These are phyloP conservation scores for Corythornis cristatus DNA, from an alignment of 2,113 vertebrate genomes.

Conservation along the genomic window DNA sequence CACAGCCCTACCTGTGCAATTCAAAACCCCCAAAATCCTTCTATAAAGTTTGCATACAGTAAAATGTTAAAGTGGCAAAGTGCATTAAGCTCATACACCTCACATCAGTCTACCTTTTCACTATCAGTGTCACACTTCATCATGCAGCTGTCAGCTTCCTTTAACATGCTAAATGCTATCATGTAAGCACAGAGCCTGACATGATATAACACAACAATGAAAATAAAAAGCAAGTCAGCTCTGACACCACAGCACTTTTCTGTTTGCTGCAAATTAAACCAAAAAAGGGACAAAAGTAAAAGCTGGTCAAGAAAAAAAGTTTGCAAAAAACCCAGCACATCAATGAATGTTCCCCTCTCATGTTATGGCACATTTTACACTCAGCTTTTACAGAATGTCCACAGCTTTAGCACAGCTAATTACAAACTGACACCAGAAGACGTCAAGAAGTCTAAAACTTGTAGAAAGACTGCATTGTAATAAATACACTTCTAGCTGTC, in stretches of 20 bases:
- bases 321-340: background rate
- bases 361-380: background rate
- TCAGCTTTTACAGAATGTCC: background rate
- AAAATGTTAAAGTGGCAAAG: conserved; percentile 68
- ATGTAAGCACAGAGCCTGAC: conserved; percentile 37
- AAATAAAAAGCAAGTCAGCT: conserved; percentile 46
- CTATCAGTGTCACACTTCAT: conserved; percentile 69
- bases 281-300: conserved; percentile 4
- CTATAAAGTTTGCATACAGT: background rate
- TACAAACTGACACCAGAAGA: background rate
- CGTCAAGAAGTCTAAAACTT: background rate
- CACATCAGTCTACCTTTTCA: conserved; percentile 57
- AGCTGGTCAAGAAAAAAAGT: background rate
- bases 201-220: conserved; percentile 64
- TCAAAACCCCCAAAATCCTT: background rate
- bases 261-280: conserved; percentile 22
- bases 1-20: background rate
- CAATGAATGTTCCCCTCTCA: background rate
- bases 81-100: conserved; percentile 48
- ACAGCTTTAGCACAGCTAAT: background rate
- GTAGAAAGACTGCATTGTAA: background rate
- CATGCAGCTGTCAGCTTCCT: conserved; percentile 63
- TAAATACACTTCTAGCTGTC: background rate
- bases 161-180: conserved; percentile 57
- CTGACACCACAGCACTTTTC: conserved; percentile 8